These are phyloP conservation scores for Tachyglossus aculeatus DNA, from an alignment of 2,797 vertebrate genomes.

Conservation along the genomic window DNA sequence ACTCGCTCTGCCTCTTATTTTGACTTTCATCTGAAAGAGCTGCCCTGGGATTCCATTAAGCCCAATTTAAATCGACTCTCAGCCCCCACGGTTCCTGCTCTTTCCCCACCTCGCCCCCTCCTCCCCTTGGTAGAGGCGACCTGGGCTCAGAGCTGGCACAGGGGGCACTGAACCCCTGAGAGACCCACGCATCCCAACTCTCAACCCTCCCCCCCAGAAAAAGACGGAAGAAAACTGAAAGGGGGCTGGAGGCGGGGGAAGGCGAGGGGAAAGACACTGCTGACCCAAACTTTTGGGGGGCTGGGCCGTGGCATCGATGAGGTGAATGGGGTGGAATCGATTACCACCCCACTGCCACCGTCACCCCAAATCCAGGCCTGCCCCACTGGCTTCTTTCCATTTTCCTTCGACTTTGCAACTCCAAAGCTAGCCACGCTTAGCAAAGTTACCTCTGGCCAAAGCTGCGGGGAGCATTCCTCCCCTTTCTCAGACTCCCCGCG, in stretches of 20 bases:
- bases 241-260: constrained; percentile 16
- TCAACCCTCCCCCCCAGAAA: constrained; percentile 27
- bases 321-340: constrained; percentile 1
- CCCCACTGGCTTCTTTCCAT: no score
- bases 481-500: background rate
- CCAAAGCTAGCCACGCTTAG: no score
- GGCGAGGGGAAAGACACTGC: constrained; percentile 26
- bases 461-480: background rate
- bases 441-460: background rate
- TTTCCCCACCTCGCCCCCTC: constrained; percentile 3
- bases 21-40: constrained; percentile 66
- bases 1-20: constrained; percentile 69
- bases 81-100: constrained; percentile 50
- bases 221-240: constrained; percentile 15
- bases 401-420: no score
- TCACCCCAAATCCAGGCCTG: background rate
- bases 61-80: constrained; percentile 64
- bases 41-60: constrained; percentile 69
- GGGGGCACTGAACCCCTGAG: constrained; percentile 40
- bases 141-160: constrained; percentile 9
- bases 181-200: background rate
- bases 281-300: background rate
- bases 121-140: background rate
- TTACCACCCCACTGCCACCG: no score
- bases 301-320: background rate